phyloP scores from a whole-genome alignment of 2,797 vertebrate species.

The Periparus ater region DNA sequence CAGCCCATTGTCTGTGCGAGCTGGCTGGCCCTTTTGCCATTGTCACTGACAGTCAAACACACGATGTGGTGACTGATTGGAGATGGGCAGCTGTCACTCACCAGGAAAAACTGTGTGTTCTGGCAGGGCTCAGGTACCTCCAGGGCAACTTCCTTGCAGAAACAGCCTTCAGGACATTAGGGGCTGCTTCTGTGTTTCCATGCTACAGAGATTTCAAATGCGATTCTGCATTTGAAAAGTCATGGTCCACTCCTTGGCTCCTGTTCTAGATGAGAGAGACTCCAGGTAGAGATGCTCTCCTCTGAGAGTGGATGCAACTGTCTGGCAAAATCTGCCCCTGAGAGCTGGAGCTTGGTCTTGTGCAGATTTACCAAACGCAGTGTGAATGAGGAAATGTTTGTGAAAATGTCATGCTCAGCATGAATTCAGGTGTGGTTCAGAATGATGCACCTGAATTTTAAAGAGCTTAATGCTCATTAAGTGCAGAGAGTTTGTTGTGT shows the following conservation, averaged over 20 bases:
- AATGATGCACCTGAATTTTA: background rate
- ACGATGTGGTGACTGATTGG: accelerated
- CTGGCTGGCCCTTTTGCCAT: background rate
- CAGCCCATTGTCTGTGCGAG: background rate
- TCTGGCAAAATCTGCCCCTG: background rate
- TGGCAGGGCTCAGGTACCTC: background rate
- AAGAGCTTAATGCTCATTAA: background rate
- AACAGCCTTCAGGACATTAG: background rate
- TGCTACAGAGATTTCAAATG: background rate
- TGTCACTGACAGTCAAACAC: background rate
- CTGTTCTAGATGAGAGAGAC: background rate
- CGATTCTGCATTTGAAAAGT: too few species aligned
- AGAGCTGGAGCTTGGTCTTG: background rate
- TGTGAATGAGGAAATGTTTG: accelerated
- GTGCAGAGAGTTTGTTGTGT: background rate
- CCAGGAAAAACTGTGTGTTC: background rate
- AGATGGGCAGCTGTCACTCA: background rate
- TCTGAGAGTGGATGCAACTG: background rate
- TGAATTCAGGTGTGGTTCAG: background rate
- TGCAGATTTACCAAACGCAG: accelerated
- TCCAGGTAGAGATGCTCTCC: background rate
- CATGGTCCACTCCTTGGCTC: background rate
- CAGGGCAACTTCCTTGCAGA: background rate
- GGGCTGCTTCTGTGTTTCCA: background rate
- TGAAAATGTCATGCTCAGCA: background rate